Evolutionary conservation across 2,113 vertebrate species (phyloP).

Genomic region (Pituophis catenifer): DNA sequence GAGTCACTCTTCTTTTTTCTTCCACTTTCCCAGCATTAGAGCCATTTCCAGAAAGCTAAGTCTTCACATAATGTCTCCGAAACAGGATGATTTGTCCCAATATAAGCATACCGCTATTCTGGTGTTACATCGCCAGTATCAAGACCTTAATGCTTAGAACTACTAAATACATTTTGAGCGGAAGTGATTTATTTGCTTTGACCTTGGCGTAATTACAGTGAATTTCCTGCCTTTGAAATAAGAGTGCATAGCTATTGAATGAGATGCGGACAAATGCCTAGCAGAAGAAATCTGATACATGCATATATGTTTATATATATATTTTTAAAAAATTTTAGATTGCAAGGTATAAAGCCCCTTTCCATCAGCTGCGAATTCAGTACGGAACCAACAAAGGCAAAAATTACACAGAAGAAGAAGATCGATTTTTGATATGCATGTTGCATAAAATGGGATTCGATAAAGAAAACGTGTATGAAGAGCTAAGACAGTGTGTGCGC

Average conservation of each 20-base stretch:
- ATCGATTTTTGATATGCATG: constrained; percentile 89
- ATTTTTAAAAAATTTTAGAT: constrained; percentile 67
- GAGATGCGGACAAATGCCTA: background rate
- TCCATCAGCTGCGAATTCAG: constrained; percentile 86
- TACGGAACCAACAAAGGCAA: constrained; percentile 90
- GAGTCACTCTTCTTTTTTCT: background rate
- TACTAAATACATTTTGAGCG: background rate
- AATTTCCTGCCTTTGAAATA: background rate
- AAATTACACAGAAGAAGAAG: constrained; percentile 88
- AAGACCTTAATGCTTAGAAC: background rate
- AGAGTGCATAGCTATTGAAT: background rate
- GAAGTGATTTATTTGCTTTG: background rate
- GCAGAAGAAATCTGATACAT: constrained; percentile 4
- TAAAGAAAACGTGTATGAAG: constrained; percentile 87
- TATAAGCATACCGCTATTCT: background rate
- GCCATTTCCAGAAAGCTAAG: background rate
- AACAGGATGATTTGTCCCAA: background rate
- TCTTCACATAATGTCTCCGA: background rate
- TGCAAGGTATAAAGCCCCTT: constrained; percentile 87
- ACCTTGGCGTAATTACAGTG: background rate
- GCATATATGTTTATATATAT: background rate
- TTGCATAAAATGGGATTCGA: constrained; percentile 91
- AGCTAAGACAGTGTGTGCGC: constrained; percentile 85
- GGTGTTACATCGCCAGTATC: background rate
- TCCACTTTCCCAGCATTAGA: background rate